Evolutionary conservation across 2,797 vertebrate species (phyloP).

Genomic region (Ctenochaetus hawaiiensis): DNA sequence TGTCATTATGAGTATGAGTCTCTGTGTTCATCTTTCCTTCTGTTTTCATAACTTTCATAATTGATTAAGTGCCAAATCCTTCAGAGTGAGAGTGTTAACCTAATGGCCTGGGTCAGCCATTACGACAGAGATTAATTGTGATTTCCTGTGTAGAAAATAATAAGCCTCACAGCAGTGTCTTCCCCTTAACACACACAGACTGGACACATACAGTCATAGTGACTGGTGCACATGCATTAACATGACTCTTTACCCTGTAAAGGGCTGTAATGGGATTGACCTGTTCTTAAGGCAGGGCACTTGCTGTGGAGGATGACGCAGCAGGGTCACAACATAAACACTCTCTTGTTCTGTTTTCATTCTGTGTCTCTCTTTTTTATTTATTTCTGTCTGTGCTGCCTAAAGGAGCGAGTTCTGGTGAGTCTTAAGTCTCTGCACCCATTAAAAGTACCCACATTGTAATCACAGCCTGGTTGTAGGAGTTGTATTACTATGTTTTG

Average conservation of each 20-base stretch:
- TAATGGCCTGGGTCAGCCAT: slow-evolving; percentile 15
- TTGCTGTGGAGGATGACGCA: slow-evolving; percentile 54
- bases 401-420: slow-evolving; percentile 84
- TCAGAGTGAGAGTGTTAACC: slow-evolving; percentile 34
- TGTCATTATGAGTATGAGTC: not conserved
- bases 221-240: slow-evolving; percentile 21
- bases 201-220: slow-evolving; percentile 25
- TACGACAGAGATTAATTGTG: slow-evolving; percentile 23
- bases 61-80: slow-evolving; percentile 4
- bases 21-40: not conserved
- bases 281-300: slow-evolving; percentile 64
- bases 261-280: slow-evolving; percentile 68
- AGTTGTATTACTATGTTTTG: not conserved
- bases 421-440: slow-evolving; percentile 21
- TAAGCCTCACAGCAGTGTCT: slow-evolving; percentile 1
- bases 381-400: slow-evolving; percentile 47
- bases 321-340: slow-evolving; percentile 42
- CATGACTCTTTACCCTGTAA: slow-evolving; percentile 28
- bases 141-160: slow-evolving; percentile 40
- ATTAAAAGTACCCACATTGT: not conserved
- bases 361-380: slow-evolving; percentile 9
- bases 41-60: not conserved
- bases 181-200: slow-evolving; percentile 21
- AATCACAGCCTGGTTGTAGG: not conserved
- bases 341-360: not conserved